phyloP scores from a whole-genome alignment of 2,888 invertebrate genomes.

The Drosophila vallismaia region DNA sequence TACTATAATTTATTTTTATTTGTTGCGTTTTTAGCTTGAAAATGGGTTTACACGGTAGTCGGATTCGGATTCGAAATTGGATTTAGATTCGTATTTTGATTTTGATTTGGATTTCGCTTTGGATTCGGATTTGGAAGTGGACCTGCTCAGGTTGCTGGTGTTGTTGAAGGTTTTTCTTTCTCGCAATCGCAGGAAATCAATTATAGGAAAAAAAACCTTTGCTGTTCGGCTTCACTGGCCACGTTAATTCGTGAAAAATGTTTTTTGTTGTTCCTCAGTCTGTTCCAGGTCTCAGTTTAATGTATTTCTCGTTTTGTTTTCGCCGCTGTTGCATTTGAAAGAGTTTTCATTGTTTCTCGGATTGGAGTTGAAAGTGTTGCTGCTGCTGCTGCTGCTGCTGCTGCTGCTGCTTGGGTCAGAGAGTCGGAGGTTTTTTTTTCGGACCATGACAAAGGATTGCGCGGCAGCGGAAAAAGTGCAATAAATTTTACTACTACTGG shows the following conservation, averaged over 20 bases:
- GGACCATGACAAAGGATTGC: constrained; percentile 65
- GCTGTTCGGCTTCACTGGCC: constrained; percentile 69
- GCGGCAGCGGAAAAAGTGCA: constrained; percentile 72
- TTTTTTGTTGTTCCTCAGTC: constrained; percentile 33
- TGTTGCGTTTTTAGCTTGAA: constrained; percentile 44
- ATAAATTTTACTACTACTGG: constrained; percentile 63
- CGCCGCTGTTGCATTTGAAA: constrained; percentile 62
- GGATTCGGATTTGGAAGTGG: constrained; percentile 37
- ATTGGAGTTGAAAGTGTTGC: constrained; percentile 60
- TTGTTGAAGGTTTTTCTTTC: constrained; percentile 49
- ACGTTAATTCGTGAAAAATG: constrained; percentile 77
- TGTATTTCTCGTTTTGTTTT: constrained; percentile 45
- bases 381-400: constrained; percentile 43
- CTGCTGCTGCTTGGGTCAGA: constrained; percentile 50
- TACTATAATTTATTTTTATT: constrained; percentile 43
- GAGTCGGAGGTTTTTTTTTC: constrained; percentile 17
- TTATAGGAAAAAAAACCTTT: constrained; percentile 74
- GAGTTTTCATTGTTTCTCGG: constrained; percentile 69
- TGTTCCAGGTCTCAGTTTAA: constrained; percentile 38
- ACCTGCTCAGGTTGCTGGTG: constrained; percentile 44
- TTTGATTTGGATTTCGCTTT: too few species aligned
- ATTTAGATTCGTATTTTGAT: not conserved
- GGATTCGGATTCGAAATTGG: constrained; percentile 2
- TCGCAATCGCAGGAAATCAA: constrained; percentile 73
- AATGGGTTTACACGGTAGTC: constrained; percentile 63